Percentiles rank a stretch among this genome's conserved stretches.
phyloP scores from a whole-genome alignment of 2,888 invertebrate species.

The Cylloceria caligata region DNA sequence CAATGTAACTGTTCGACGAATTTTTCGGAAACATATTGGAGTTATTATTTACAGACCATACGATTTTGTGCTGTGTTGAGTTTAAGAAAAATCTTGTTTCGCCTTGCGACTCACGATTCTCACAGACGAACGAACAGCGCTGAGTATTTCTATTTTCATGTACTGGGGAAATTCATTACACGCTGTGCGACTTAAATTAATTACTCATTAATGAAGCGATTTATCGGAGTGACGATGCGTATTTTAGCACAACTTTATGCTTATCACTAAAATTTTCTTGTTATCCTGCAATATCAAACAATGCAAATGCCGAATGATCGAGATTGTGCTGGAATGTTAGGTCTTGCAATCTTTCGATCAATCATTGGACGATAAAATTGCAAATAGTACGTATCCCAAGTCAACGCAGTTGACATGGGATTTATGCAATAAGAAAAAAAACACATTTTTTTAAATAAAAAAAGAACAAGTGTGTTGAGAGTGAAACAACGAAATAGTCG shows the following conservation, averaged over 20 bases:
- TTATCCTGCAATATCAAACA: neutral
- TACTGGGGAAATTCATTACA: neutral
- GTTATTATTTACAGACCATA: constrained; percentile 30
- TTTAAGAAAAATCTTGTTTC: neutral
- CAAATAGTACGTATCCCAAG: constrained; percentile 43
- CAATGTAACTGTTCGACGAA: neutral
- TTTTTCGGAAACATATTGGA: constrained; percentile 2
- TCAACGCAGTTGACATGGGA: constrained; percentile 3
- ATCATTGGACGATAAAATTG: constrained; percentile 31
- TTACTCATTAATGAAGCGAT: constrained; percentile 7
- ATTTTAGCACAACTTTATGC: neutral
- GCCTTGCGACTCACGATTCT: neutral
- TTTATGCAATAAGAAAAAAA: constrained; percentile 13
- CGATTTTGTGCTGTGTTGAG: constrained; percentile 19
- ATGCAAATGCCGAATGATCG: constrained; percentile 37
- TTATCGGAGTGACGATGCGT: neutral
- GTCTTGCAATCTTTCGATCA: constrained; percentile 45
- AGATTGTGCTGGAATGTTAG: constrained; percentile 65
- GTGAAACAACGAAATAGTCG: constrained; percentile 41
- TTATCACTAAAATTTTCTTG: constrained; percentile 18
- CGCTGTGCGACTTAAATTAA: constrained; percentile 12
- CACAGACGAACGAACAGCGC: neutral
- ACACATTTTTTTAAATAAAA: too few relatives aligned
- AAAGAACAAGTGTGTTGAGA: neutral
- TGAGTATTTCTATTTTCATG: neutral